Conservation (phyloP, 1,140 invertebrate species). For the Bombus picipes region DNA sequence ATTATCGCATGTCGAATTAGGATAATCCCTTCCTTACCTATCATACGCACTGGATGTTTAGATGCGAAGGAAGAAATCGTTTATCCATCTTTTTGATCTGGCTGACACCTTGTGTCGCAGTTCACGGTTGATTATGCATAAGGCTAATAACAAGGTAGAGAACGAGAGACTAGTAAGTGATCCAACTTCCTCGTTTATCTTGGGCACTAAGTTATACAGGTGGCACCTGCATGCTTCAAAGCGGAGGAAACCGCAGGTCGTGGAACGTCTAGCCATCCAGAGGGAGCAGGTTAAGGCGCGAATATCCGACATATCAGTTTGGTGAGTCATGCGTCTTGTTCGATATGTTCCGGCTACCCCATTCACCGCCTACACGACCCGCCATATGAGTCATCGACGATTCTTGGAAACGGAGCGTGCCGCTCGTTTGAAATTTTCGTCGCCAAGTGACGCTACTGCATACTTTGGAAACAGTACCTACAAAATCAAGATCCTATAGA, state of each 20-base stretch:
- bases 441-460: constrained; percentile 9
- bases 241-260: constrained; percentile 45
- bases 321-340: constrained; percentile 68
- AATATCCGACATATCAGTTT: constrained; percentile 69
- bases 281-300: constrained; percentile 61
- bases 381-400: constrained; percentile 59
- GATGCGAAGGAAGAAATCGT: neutral
- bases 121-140: constrained; percentile 10
- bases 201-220: constrained; percentile 13
- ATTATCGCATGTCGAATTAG: neutral
- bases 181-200: constrained; percentile 1
- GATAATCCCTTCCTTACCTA: neutral
- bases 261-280: constrained; percentile 53
- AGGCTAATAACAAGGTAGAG: neutral
- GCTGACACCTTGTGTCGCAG: no score
- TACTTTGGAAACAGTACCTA: neutral
- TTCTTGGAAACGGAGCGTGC: constrained; percentile 61
- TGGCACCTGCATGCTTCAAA: constrained; percentile 43
- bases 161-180: neutral
- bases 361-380: constrained; percentile 65
- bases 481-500: neutral
- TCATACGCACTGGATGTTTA: neutral
- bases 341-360: constrained; percentile 71
- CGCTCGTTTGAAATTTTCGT: constrained; percentile 62
- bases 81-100: neutral